Conservation (phyloP, 2,888 invertebrate genomes). For the Drosophila seclusa region DNA sequence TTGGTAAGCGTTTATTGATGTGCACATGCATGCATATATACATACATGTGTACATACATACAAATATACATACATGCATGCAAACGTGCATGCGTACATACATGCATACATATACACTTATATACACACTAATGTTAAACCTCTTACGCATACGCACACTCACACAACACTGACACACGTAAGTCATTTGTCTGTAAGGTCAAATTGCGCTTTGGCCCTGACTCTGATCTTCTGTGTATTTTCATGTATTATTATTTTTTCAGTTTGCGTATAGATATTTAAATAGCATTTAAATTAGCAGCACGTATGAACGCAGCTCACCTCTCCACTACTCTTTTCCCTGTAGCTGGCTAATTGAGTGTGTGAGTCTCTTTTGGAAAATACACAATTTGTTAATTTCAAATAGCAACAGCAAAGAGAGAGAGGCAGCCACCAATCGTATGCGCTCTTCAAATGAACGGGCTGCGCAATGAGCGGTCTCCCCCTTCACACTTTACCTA, state of each 20-base stretch:
- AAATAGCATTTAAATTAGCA: constrained; percentile 59
- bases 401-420: constrained; percentile 19
- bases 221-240: constrained; percentile 81
- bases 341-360: constrained; percentile 32
- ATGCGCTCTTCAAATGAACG: constrained; percentile 45
- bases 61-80: constrained; percentile 7
- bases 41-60: background rate
- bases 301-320: constrained; percentile 46
- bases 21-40: constrained; percentile 2
- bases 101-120: background rate
- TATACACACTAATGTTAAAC: constrained; percentile 1
- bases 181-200: constrained; percentile 61
- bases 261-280: constrained; percentile 47
- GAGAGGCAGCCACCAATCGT: constrained; percentile 17
- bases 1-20: background rate
- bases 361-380: constrained; percentile 44
- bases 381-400: constrained; percentile 49
- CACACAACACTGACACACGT: constrained; percentile 19
- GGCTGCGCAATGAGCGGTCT: constrained; percentile 45
- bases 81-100: background rate
- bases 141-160: constrained; percentile 6
- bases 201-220: constrained; percentile 72
- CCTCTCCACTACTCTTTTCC: constrained; percentile 3
- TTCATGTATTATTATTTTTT: constrained; percentile 54
- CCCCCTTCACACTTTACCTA: constrained; percentile 15